phyloP scores from a whole-genome alignment of 2,113 vertebrate species.

The Argyrosomus japonicus region DNA sequence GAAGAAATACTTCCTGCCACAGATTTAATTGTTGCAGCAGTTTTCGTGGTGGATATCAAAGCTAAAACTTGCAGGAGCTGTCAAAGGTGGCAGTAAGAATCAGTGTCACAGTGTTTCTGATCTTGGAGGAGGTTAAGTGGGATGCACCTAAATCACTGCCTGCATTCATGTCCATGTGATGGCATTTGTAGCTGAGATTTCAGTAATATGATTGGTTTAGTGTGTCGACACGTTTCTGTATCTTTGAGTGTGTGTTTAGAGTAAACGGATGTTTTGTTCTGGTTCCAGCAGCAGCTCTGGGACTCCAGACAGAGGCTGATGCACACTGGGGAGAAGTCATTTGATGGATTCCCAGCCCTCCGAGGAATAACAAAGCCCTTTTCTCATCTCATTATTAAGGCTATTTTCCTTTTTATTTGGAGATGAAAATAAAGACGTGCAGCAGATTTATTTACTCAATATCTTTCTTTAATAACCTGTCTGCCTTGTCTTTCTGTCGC shows the following conservation, averaged over 20 bases:
- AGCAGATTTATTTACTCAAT: slow-evolving; percentile 28
- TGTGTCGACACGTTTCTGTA: neutral
- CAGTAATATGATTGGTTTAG: slow-evolving; percentile 3
- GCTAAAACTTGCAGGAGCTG: neutral
- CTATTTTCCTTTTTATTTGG: slow-evolving; percentile 27
- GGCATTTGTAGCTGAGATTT: neutral
- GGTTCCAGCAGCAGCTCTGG: slow-evolving; percentile 24
- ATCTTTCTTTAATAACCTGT: slow-evolving; percentile 28
- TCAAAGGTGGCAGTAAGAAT: slow-evolving; percentile 1
- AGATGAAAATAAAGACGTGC: slow-evolving; percentile 27
- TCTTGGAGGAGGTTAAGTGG: neutral
- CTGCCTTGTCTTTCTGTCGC: neutral
- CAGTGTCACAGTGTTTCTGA: neutral
- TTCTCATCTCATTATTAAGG: slow-evolving; percentile 33
- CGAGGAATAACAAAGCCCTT: slow-evolving; percentile 9
- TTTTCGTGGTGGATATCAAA: neutral
- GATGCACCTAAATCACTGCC: slow-evolving; percentile 1
- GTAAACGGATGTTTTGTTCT: slow-evolving; percentile 30
- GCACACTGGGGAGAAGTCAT: slow-evolving; percentile 27
- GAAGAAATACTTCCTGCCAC: neutral
- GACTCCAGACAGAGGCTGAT: slow-evolving; percentile 3
- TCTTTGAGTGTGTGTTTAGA: neutral
- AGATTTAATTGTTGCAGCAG: neutral
- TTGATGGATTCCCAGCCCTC: slow-evolving; percentile 22
- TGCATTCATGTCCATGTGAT: neutral